phyloP scores from a whole-genome alignment of 2,888 invertebrate genomes.

The Arrhopalites spinosus region DNA sequence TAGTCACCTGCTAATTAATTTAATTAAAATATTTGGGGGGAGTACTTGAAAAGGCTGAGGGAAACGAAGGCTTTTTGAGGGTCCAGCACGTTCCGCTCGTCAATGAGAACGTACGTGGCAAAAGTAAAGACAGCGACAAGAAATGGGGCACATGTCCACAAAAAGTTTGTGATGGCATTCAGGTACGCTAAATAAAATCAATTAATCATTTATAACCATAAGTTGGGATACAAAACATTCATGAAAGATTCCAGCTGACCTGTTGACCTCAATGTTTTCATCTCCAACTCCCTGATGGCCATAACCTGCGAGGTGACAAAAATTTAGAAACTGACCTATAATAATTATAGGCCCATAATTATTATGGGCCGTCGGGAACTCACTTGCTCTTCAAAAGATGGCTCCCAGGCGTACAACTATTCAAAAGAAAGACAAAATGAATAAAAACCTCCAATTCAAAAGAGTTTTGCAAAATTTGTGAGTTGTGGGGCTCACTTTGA shows the following conservation, averaged over 20 bases:
- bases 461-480: background rate
- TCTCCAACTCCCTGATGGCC: too few relatives aligned
- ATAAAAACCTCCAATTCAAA: background rate
- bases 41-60: slow-evolving; percentile 78
- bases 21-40: too few relatives aligned
- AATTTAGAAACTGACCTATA: too few relatives aligned
- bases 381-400: slow-evolving; percentile 62
- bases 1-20: too few relatives aligned
- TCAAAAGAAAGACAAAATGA: background rate
- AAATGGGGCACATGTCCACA: slow-evolving; percentile 64
- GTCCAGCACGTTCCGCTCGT: slow-evolving; percentile 78
- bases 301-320: too few relatives aligned
- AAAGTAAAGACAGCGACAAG: slow-evolving; percentile 68
- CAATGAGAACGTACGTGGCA: slow-evolving; percentile 84
- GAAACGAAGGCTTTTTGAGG: slow-evolving; percentile 93
- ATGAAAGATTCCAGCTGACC: slow-evolving; percentile 76
- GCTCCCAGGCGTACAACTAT: slow-evolving; percentile 56
- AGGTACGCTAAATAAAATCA: slow-evolving; percentile 91
- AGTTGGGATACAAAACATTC: slow-evolving; percentile 62
- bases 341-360: too few relatives aligned
- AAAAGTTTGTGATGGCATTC: slow-evolving; percentile 64
- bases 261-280: too few relatives aligned
- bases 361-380: too few relatives aligned
- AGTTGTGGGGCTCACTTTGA: background rate
- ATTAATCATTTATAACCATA: too few relatives aligned